phyloP scores from a whole-genome alignment of 2,797 vertebrate species.

The Schizopygopsis pylzovi region DNA sequence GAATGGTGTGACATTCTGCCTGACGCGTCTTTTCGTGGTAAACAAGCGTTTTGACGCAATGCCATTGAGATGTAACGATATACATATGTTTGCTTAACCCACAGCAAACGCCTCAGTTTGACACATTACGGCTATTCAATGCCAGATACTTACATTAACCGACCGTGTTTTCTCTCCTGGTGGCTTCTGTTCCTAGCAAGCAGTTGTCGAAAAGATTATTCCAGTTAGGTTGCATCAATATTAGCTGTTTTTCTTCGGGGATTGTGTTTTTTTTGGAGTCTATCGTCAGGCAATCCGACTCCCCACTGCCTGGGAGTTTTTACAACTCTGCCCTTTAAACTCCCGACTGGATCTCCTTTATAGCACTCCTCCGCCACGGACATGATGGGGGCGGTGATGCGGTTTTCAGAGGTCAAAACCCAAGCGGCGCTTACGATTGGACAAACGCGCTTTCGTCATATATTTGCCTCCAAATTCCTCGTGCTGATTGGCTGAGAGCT shows the following conservation, averaged over 20 bases:
- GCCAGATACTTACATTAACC: constrained; percentile 43
- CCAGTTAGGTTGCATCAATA: constrained; percentile 38
- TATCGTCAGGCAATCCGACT: constrained; percentile 58
- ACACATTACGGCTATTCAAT: background rate
- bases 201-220: constrained; percentile 31
- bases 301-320: constrained; percentile 82
- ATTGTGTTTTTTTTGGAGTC: constrained; percentile 16
- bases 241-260: constrained; percentile 48
- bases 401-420: constrained; percentile 77
- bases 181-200: constrained; percentile 6
- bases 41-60: background rate
- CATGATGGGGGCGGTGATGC: constrained; percentile 76
- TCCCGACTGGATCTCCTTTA: constrained; percentile 75
- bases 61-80: background rate
- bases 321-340: constrained; percentile 84
- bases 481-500: constrained; percentile 64
- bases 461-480: background rate
- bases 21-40: background rate
- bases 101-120: background rate
- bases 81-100: too few relatives aligned
- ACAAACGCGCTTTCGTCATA: constrained; percentile 56
- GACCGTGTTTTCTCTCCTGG: constrained; percentile 14
- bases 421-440: constrained; percentile 68
- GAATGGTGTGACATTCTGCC: background rate
- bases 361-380: constrained; percentile 81